Evolutionary conservation across 2,797 vertebrate species (phyloP), one percentile per base, ranked within the genome.

Genomic region (Denticeps clupeoides): DNA sequence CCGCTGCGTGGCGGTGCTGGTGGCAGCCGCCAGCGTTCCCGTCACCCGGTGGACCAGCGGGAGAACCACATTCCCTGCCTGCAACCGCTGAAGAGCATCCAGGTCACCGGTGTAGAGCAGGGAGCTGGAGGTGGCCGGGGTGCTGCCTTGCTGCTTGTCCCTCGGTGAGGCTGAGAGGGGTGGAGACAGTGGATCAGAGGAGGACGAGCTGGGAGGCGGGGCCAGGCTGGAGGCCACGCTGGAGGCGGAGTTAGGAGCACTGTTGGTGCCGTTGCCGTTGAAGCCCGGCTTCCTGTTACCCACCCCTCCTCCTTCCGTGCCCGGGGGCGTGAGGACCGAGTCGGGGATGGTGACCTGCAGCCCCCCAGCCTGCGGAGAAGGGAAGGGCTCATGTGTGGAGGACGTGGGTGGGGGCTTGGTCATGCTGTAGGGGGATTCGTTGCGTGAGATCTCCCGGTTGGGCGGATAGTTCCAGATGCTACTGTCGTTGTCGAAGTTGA

Each of bases 401-500:
- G n/a, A n/a, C n/a, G n/a, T n/a, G n/a, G n/a, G n/a, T n/a, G n/a
- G n/a, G 0, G 79, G 76, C 51, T 83, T 83, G 43, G 91, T 97
- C 93, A 97, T 97, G 79, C 93, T 97, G 79, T 91, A 97, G 22
- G 93, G 92, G 1, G 90, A 92, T 79, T 99, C 91, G 12, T 97
- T 97, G 57, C 95, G 84, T 70, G 90, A 96, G 63, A 99, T 97
- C 84, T 99, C 95, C 40, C 93, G 68, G 82, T 98, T 99, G 64
- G 95, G 95, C 1, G 95, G 95, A 70, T 87, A 99, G 86, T 99
- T 97, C 95, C 95, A 99, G 83, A 97, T 97, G 84, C 93, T 99
- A 80, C 95, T 99, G 82, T 99, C 93, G 1, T 98, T 98, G 87
- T 99, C 95, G 55, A 99, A 99, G 84, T 97, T 97, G 75, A 97